A percentile compares a stretch with the other conserved stretches of the same genome.
Evolutionary conservation across 2,888 invertebrate genomes (phyloP).

Genomic region (Trissolcus brochymenae): DNA sequence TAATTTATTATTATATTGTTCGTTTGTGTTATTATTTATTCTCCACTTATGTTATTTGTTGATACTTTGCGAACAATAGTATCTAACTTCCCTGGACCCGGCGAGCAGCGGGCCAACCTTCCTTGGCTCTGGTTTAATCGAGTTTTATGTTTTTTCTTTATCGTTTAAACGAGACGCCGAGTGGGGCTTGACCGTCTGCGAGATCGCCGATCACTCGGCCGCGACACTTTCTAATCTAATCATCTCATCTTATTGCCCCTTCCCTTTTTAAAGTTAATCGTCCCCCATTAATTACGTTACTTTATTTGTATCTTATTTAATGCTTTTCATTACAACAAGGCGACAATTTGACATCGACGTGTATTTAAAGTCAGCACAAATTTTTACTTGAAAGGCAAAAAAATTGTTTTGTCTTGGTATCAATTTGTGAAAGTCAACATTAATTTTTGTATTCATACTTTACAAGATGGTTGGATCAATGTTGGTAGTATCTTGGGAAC

Average conservation of each 20-base stretch:
- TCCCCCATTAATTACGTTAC: constrained; percentile 2
- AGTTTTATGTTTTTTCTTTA: neutral
- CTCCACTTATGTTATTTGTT: constrained; percentile 37
- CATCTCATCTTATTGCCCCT: neutral
- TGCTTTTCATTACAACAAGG: constrained; percentile 1
- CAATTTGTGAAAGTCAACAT: neutral
- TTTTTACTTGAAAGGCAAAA: constrained; percentile 1
- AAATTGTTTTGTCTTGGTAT: neutral
- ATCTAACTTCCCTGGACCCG: constrained; percentile 5
- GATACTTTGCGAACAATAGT: constrained; percentile 47
- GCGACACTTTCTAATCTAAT: constrained; percentile 16
- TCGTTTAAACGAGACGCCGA: neutral
- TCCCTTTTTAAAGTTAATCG: constrained; percentile 1
- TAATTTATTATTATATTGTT: constrained; percentile 52
- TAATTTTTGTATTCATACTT: constrained; percentile 1
- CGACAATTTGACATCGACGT: constrained; percentile 6
- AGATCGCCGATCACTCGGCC: constrained; percentile 1
- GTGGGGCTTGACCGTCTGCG: too few relatives aligned
- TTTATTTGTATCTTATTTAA: constrained; percentile 14
- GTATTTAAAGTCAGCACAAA: constrained; percentile 10
- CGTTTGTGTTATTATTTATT: constrained; percentile 50
- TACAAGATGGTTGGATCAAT: neutral
- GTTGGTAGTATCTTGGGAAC: constrained; percentile 5
- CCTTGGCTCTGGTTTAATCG: neutral
- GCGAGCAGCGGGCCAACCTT: neutral